Conservation (phyloP, 2,797 vertebrate genomes). For the Furcifer pardalis region DNA sequence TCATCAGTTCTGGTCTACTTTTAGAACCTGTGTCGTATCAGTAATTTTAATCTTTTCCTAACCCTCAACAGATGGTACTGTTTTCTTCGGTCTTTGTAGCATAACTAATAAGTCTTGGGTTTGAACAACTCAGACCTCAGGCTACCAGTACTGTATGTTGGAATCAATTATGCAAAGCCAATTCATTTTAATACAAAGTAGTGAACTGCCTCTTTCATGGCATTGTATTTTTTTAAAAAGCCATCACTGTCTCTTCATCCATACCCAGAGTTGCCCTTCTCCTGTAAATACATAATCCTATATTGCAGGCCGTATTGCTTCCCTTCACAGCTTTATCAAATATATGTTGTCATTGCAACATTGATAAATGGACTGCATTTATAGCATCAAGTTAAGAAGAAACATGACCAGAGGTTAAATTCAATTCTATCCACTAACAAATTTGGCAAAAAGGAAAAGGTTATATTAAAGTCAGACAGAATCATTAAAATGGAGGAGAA, state of each 20-base stretch:
- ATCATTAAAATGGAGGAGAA: slow-evolving; percentile 4
- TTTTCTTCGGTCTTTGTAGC: slow-evolving; percentile 52
- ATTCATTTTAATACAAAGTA: slow-evolving; percentile 67
- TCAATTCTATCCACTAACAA: slow-evolving; percentile 8
- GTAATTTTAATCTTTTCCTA: slow-evolving; percentile 55
- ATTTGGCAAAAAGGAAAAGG: slow-evolving; percentile 40
- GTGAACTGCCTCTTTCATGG: slow-evolving; percentile 54
- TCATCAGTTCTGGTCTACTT: slow-evolving; percentile 57
- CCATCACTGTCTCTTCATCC: slow-evolving; percentile 40
- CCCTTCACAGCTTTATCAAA: slow-evolving; percentile 44
- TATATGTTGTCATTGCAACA: slow-evolving; percentile 26
- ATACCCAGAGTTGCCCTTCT: slow-evolving; percentile 43
- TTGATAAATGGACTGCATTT: slow-evolving; percentile 20
- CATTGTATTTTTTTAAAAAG: slow-evolving; percentile 33
- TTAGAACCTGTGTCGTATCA: slow-evolving; percentile 49
- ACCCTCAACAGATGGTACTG: slow-evolving; percentile 61
- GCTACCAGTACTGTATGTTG: slow-evolving; percentile 44
- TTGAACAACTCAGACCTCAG: slow-evolving; percentile 63
- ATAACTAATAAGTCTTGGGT: slow-evolving; percentile 63
- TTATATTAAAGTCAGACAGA: slow-evolving; percentile 44
- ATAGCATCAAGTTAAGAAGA: not conserved
- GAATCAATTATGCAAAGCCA: slow-evolving; percentile 72
- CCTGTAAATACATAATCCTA: slow-evolving; percentile 39
- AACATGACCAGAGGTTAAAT: slow-evolving; percentile 34
- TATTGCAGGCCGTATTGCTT: slow-evolving; percentile 40